Evolutionary conservation across 92 coral and sea anemone species (phyloP), one percentile per base, ranked within the genome.

Genomic region (Actinostola sp.): DNA sequence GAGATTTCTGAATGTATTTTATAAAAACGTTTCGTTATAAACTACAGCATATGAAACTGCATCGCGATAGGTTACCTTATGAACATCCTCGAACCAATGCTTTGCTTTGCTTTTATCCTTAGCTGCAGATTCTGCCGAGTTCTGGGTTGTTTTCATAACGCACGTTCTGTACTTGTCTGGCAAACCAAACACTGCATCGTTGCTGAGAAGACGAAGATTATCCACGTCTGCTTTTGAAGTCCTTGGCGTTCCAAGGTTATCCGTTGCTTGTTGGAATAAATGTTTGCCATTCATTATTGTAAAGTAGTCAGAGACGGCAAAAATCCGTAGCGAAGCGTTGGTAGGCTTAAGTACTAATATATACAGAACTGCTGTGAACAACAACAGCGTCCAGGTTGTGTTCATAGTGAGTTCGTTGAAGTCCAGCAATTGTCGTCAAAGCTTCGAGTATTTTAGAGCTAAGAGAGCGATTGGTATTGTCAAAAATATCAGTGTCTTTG

Each of bases 51-150:
- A 27, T 46, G 53, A 6, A 6, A 46, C 7, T 36, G 11, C 42
- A 36, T 4, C 6, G 42, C 17, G 4, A 61, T 3, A 28, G 24
- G 21, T 42, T 55, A 88, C 93, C 93, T 84, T 24, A 60, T 80
- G 89, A 15, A 84, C 70, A 29, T 88, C 93, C 43, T 49, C 45
- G 73, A 88, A 88, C 77, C 63, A 74, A 10, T 16, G 46, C 48
- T 61, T 60, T 42, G 41, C 52, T 13, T 11, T 42, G 12, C n/a
- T 26, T 8, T 43, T 54, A 21, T 20, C 43, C 14, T 59, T 20
- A 56, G 39, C 15, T 14, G 44, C 33, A 21, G 71, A 30, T 19
- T 54, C 4, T 10, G 28, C 21, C 21, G 61, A 24, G 5, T 14
- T 11, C 16, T 23, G 12, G 5, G 14, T 24, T 57, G 63, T 27